Base-by-base conservation (phyloP, 1,140 invertebrate species). In the Euwallacea fornicatus region DNA sequence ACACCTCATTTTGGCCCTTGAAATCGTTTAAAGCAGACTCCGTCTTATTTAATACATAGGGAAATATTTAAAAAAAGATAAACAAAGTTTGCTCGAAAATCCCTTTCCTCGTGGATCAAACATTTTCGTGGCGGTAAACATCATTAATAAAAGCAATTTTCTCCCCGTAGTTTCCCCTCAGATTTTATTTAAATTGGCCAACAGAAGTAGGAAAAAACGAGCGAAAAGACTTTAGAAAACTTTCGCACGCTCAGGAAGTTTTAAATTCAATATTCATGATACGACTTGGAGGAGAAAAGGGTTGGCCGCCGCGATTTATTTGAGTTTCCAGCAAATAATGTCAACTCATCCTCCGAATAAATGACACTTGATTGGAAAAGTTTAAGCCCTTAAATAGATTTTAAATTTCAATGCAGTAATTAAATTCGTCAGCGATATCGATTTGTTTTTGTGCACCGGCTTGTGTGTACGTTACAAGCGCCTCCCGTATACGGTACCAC, bases 131-230 rank as follows among this genome's bases (percentile, higher is more conserved):
- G 60, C 65, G 60, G 75, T 74, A 76, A 76, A 76, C 73, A 76
- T 76, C 75, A 76, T 76, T 76, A 76, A 76, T 76, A 76, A 76
- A 76, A 74, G 70, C 72, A 76, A 76, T 76, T 76, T 76, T 68
- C 64, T 56, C 55, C 59, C 60, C 66, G 71, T 72, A 71, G 71
- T 21, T 73, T 73, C 61, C 55, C 74, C 69, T 54, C 56, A 73
- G 74, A 75, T 75, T 75, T 75, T 69, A 73, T 71, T 76, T 76
- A 74, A 76, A 76, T 74, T 73, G 75, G 55, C 71, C 58, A 63
- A 72, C 69, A 71, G 58, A 66, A 72, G 59, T 59, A n/a, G 16
- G 65, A 44, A 66, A 71, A 75, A 67, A 72, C 42, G 65, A 41
- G 7, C 44, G 44, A 62, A 73, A 70, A 70, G 64, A 69, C 61